Conservation (phyloP, 2,113 vertebrate genomes). For the human region GRCh38 chr17:13010501-13011000, state of each 20-base stretch:
- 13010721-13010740: not conserved
- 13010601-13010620: constrained; percentile 90
- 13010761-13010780: not conserved
- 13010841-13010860: not conserved
- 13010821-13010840: not conserved
- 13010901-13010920: not conserved
- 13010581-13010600: not conserved
- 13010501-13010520: not conserved
- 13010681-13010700: not conserved
- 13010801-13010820: not conserved
- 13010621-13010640: constrained; percentile 90
- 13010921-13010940: not conserved
- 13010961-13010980: not conserved
- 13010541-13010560: not conserved
- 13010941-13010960: not conserved
- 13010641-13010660: constrained; percentile 69
- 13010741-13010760: no score
- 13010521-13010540: not conserved
- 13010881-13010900: not conserved
- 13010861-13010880: not conserved
- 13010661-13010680: constrained; percentile 61
- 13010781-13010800: not conserved
- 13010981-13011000: not conserved
- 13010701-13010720: not conserved
- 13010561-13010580: rapidly evolving